Percentiles rank a stretch among this genome's conserved stretches.
phyloP scores from a whole-genome alignment of 1,140 invertebrate genomes.

The Drosophila lacertosa region DNA sequence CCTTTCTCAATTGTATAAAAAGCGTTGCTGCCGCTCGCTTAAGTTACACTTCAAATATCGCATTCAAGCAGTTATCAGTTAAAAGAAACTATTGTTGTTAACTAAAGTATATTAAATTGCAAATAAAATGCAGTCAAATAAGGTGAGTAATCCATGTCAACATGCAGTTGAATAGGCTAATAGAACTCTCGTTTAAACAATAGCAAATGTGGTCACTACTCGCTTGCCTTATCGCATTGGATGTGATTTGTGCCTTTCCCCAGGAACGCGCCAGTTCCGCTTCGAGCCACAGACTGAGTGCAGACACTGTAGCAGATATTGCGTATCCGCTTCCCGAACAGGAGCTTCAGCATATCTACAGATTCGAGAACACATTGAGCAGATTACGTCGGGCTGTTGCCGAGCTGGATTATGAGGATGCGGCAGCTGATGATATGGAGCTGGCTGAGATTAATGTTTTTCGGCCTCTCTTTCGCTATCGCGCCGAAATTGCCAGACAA shows the following conservation, averaged over 20 bases:
- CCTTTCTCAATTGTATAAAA: constrained; percentile 64
- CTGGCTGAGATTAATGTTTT: constrained; percentile 78
- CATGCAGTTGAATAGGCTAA: background rate
- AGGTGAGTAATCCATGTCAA: constrained; percentile 27
- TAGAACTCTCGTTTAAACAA: background rate
- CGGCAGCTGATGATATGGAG: constrained; percentile 67
- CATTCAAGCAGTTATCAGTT: constrained; percentile 27
- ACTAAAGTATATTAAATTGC: background rate
- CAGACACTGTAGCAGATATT: constrained; percentile 9
- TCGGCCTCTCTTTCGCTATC: constrained; percentile 76
- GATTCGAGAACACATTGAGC: constrained; percentile 39
- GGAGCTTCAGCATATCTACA: constrained; percentile 37
- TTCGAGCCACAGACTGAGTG: constrained; percentile 38
- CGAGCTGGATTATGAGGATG: constrained; percentile 60
- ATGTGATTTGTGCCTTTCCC: constrained; percentile 34
- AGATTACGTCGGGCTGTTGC: constrained; percentile 57
- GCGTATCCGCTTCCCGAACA: background rate
- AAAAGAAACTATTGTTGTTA: background rate
- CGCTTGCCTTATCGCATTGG: constrained; percentile 25
- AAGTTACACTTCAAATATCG: constrained; percentile 42
- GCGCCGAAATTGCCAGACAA: constrained; percentile 57
- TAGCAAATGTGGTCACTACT: constrained; percentile 44
- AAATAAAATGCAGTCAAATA: constrained; percentile 39
- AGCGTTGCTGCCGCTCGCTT: constrained; percentile 1
- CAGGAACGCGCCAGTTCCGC: constrained; percentile 12